Evolutionary conservation across 1,140 invertebrate genomes (phyloP).

Genomic region (Zaprionus kolodkinae): DNA sequence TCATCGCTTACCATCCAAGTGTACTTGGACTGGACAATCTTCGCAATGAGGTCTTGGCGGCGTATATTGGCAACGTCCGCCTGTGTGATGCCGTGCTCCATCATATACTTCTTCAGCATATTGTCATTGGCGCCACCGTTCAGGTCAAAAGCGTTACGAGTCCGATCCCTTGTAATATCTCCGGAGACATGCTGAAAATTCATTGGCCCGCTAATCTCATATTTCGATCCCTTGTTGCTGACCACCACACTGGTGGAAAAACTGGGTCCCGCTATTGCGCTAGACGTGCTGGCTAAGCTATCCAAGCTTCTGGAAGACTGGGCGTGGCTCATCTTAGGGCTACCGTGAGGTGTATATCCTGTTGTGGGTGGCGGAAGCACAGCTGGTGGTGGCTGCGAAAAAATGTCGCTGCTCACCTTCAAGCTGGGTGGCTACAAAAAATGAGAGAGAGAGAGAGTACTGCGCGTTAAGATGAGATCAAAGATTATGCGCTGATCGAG

Average conservation of each 20-base stretch:
- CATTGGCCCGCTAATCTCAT: slow-evolving; percentile 76
- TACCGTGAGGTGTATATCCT: slow-evolving; percentile 38
- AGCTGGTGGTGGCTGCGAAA: slow-evolving; percentile 61
- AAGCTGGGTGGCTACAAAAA: slow-evolving; percentile 68
- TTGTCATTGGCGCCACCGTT: slow-evolving; percentile 63
- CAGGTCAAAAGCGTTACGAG: slow-evolving; percentile 74
- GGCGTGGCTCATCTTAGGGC: slow-evolving; percentile 52
- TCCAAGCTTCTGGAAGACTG: slow-evolving; percentile 64
- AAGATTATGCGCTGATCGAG: background rate
- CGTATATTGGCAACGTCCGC: slow-evolving; percentile 62
- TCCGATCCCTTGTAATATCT: slow-evolving; percentile 73
- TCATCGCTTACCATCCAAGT: slow-evolving; percentile 65
- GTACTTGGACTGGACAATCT: slow-evolving; percentile 75
- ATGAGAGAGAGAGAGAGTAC: slow-evolving; percentile 7
- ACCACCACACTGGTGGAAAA: slow-evolving; percentile 59
- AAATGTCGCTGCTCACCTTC: slow-evolving; percentile 68
- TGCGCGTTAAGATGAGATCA: slow-evolving; percentile 15
- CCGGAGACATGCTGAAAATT: slow-evolving; percentile 76
- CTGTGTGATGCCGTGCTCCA: slow-evolving; percentile 72
- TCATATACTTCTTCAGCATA: slow-evolving; percentile 77
- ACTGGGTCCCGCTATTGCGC: slow-evolving; percentile 60
- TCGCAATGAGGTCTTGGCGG: slow-evolving; percentile 63
- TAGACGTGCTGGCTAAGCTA: slow-evolving; percentile 47
- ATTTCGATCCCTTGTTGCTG: slow-evolving; percentile 72
- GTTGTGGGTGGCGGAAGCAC: slow-evolving; percentile 58